Evolutionary conservation across 1,140 invertebrate species (phyloP), one percentile per base, ranked within the genome.

Genomic region (Anagrus nilaparvatae): DNA sequence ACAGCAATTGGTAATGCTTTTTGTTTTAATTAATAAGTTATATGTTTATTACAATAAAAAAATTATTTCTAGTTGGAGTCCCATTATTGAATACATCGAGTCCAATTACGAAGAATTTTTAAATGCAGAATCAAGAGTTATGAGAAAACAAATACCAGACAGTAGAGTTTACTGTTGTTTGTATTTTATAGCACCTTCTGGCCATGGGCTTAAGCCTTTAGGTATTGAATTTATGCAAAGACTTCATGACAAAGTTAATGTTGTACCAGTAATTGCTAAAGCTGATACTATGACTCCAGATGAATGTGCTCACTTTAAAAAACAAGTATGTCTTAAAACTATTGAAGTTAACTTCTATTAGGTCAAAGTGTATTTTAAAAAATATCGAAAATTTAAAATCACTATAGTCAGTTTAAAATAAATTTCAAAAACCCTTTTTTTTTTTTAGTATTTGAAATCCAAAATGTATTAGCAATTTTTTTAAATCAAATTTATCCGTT

Each of bases 161-260:
- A 87, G 79, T 55, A 76, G 97, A 47, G 94, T 99, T n/a, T 96
- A 99, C 63, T 93, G 89, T 63, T 99, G 96, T 73, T 75, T 99
- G 16, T 99, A 99, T 70, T 99, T 99, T 63, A 94, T 99, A 35
- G 86, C 92, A 40, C 96, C 97, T 37, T 92, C 90, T 52, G 94
- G 94, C 1, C 95, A 98, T 63, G 93, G 93, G 18, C 73, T 99
- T 43, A 95, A 97, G 64, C 90, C 91, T 1, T 73, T 99, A 52
- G 97, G 99, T 68, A 86, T 99, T 34, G 93, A 98, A 71, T 97
- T 97, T 68, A 95, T 99, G 95, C 92, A 96, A 60, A 78, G 91
- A 49, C 77, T 99, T 29, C 94, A 97, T 55, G 92, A 98, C 61
- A 97, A 95, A 78, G 92, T 97, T 40, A 99, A 99, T 66, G 94